Conservation (phyloP, 2,113 vertebrate genomes). For the Platysteira castanea region DNA sequence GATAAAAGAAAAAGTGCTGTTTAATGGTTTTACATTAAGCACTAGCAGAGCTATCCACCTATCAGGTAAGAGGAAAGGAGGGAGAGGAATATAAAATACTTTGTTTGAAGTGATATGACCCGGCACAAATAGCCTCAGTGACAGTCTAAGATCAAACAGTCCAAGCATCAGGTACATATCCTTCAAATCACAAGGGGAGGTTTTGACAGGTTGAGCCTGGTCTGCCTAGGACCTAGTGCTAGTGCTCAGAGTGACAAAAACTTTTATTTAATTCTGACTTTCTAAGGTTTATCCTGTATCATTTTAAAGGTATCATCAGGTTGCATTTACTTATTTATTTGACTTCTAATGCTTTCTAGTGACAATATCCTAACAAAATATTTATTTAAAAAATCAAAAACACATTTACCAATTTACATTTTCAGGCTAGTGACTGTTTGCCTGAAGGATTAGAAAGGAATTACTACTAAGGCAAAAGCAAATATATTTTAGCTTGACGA, state of each 20-base stretch:
- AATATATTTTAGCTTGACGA: neutral
- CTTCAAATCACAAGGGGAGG: neutral
- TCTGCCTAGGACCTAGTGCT: neutral
- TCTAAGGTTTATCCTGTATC: neutral
- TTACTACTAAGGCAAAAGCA: neutral
- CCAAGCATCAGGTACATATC: neutral
- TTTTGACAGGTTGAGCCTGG: neutral
- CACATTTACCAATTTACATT: neutral
- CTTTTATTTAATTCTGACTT: neutral
- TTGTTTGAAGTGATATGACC: neutral
- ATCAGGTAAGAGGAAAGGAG: neutral
- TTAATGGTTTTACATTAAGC: neutral
- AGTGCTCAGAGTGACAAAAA: neutral
- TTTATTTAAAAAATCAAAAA: neutral
- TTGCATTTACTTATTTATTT: neutral
- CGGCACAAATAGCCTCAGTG: neutral
- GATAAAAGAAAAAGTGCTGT: neutral
- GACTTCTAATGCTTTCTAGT: neutral
- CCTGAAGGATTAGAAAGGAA: neutral
- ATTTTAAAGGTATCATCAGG: neutral
- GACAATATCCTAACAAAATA: neutral
- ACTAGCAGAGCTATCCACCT: neutral
- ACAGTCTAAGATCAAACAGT: conserved; percentile 20
- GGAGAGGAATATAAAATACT: neutral
- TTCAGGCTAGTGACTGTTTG: neutral